These are phyloP conservation scores for Mellilla xanthometata DNA, from an alignment of 2,888 invertebrate genomes.

Conservation along the genomic window DNA sequence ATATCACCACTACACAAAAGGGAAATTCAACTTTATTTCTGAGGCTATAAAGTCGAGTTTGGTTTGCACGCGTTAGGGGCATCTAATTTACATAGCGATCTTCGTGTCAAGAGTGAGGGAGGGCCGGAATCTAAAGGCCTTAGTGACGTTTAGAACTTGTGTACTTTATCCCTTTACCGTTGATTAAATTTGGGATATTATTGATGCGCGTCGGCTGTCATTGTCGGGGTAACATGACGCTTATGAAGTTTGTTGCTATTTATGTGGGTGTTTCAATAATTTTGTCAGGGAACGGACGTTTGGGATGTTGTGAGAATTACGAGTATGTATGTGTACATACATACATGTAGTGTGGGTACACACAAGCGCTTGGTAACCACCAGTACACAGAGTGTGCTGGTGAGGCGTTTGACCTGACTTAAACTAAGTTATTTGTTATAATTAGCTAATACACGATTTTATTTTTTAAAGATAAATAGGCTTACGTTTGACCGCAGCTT, in stretches of 20 bases:
- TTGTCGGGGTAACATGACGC: constrained; percentile 5
- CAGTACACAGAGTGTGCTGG: too few species aligned
- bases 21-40: constrained; percentile 20
- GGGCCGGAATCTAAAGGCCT: constrained; percentile 37
- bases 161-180: constrained; percentile 40
- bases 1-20: constrained; percentile 23
- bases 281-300: too few species aligned
- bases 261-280: neutral
- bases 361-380: too few species aligned
- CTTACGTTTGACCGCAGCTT: too few species aligned
- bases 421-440: too few species aligned
- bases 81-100: constrained; percentile 49
- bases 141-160: constrained; percentile 44
- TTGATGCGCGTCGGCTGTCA: constrained; percentile 19
- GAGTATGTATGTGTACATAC: neutral
- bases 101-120: constrained; percentile 45
- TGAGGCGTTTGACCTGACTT: too few species aligned
- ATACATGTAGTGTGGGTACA: too few species aligned
- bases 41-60: constrained; percentile 19
- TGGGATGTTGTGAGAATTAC: too few species aligned
- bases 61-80: constrained; percentile 7
- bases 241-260: neutral
- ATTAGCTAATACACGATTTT: too few species aligned
- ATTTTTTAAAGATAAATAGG: too few species aligned
- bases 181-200: constrained; percentile 29